Base-by-base conservation (phyloP, 2,113 vertebrate species). In the Balaeniceps rex region DNA sequence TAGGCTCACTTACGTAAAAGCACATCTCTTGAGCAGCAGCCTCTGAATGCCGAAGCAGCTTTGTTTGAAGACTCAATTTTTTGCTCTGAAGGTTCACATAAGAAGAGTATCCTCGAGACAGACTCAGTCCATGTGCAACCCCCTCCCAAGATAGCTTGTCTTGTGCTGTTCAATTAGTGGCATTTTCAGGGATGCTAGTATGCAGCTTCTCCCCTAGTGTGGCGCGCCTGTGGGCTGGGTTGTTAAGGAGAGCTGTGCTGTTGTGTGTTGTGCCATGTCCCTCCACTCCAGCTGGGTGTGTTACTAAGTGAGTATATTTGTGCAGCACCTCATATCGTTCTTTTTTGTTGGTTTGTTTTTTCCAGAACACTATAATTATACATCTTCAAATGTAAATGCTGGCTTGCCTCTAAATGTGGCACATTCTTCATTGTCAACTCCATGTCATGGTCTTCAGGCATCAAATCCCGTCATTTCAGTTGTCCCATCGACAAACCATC, bases 351-450 rank as follows among this genome's bases (percentile, higher is more conserved):
- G 77, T 66, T 93, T 98, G 93, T 98, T 90, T 93, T 97, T 98
- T 98, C 55, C 98, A 99, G 99, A 99, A 98, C 99, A 99, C 97
- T 99, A 99, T 97, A 98, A 98, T 97, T 99, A 99, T 57, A 76
- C 92, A 19, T 95, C 99, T 77, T 98, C 99, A 80, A 98, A 98
- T 13, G 94, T 99, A 96, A 98, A 98, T 95, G 94, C 99, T 47
- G 98, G 98, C 52, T 98, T 99, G 97, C 98, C 99, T n/a, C 98
- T 99, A 74, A 98, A 98, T 71, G 97, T 99, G 95, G 98, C 98
- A 6, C 99, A 99, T 96, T 97, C 99, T 76, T 98, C 99, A 87
- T 97, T 99, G 96, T 97, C 98, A 34, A 96, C 98, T 65, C 98
- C 99, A 64, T 99, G 99, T 98, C 99, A 99, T 88, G 99, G 98